Base-by-base conservation (phyloP, 2,888 invertebrate genomes). In the Tenthredo notha region DNA sequence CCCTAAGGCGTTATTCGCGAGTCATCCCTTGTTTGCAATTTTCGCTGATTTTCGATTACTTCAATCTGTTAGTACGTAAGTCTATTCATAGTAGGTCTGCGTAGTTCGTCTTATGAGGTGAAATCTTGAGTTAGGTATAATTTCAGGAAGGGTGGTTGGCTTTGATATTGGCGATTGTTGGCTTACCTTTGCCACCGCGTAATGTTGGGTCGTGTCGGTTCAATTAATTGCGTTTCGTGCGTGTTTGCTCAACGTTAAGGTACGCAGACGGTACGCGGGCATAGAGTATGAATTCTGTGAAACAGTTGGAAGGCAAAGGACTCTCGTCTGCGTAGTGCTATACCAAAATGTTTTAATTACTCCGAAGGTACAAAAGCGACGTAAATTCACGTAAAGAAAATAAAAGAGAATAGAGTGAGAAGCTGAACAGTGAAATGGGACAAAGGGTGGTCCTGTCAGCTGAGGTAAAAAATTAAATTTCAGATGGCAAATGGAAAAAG, bases 271-370 rank as follows among this genome's bases (percentile, higher is more conserved):
- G 54, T 18, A 7, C 54, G n/a, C 54, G n/a, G 77, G 61, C 18
- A 12, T n/a, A 25, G 43, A 70, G 61, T 85, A 86, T 84, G 84
- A 86, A 85, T 87, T 80, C 74, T 77, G 47, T 65, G 85, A 75
- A 85, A 85, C 84, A 84, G 18, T 84, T 82, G 80, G 84, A 85
- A 85, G 84, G 40, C 80, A 77, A 86, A 84, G 86, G 84, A 65
- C 80, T 72, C 82, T 84, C 67, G 85, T 85, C 84, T 75, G 85
- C 65, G 80, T 84, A 65, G 50, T 67, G 67, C 50, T 12, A 25
- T 83, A 47, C 54, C 74, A 88, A 91, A 91, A 91, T 91, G 90
- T 90, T 91, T 91, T 91, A 91, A 91, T 91, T 91, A 91, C 90
- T 91, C 89, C 40, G 2, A 88, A 88, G 87, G 89, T 85, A 90